Base-by-base conservation (phyloP, 2,888 invertebrate genomes). In the Lacanobia wlatinum region DNA sequence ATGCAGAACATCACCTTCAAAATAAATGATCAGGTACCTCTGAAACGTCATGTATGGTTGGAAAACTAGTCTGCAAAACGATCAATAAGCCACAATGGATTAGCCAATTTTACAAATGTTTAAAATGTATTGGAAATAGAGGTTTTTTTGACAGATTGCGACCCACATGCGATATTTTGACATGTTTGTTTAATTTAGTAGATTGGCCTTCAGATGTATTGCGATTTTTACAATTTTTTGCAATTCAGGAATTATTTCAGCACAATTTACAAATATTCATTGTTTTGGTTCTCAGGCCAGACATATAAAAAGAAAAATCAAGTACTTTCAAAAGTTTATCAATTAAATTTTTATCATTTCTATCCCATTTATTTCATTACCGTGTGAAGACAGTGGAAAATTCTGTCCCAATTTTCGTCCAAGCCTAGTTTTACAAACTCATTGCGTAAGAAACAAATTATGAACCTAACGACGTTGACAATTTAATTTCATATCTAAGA, bases 391-490 rank as follows among this genome's bases (percentile, higher is more conserved):
- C 14, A 23, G 48, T 40, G 50, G 60, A 60, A 50, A 72, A 78
- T 62, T 21, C 10, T 40, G 38, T 14, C 8, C 14, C n/a, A 60
- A 50, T 23, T 77, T 56, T 3, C 14, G 28, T n/a, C 18, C 9
- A 56, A 60, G 50, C 60, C 52, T 72, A 65, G 60, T 46, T 65
- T 23, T n/a, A 46, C 16, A 65, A 72, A 40, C 12, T 52, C 23
- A 73, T 62, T 66, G 40, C 23, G 52, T 48, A 76, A 66, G n/a
- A 66, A 66, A 65, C 34, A 21, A 77, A 73, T 73, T 62, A 66
- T 73, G 34, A 73, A 34, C 12, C 58, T 62, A 38, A 76, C 43
- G n/a, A 56, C 34, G 62, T 66, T 28, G 58, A 67, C 56, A 67
- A 55, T 63, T 73, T 63, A 50, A 73, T 73, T 78, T 62, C 48